Evolutionary conservation across 2,113 vertebrate genomes (phyloP), one percentile per base, ranked within the genome.

Genomic region (Cheirogaleus medius): DNA sequence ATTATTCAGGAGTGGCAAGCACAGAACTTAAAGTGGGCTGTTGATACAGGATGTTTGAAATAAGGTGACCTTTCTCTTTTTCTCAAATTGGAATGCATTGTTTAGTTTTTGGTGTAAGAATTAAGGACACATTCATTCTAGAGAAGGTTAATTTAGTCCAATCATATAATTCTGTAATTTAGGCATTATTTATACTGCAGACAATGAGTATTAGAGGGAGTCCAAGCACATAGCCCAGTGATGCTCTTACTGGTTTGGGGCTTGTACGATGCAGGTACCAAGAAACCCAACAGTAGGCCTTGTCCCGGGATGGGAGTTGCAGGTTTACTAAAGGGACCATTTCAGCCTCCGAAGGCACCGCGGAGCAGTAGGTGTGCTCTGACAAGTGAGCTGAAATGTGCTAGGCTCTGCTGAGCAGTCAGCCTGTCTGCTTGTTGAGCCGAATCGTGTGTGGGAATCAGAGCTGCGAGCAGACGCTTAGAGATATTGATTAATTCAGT

Each of bases 1-100:
- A 87, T 90, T 90, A 90, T 58, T 95, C 92, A 94, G 87, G n/a
- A 94, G 42, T 60, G 58, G 81, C 84, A 49, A 87, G 58, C n/a
- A 34, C 3, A 14, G 85, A 92, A 71, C 23, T 12, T 37, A 44
- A 90, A 85, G 34, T 39, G 42, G 29, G 37, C 5, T 94, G 81
- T 54, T 89, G 78, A 87, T 49, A 84, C 39, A 37, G 85, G 58
- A 92, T 78, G 56, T 37, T 78, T 52, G 63, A 94, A 94, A 39
- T 37, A 89, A 84, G 87, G 49, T 73, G 69, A 66, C 27, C 13
- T 42, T 71, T 63, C 88, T 49, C 44, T 52, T 64, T 47, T 60
- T 82, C 34, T 78, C 68, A 64, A 73, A 82, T 68, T 81, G 86
- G 87, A 64, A 91, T 12, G 39, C 25, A 64, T 63, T 17, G 11